Evolutionary conservation across 92 coral and sea anemone species (phyloP).

Genomic region (Umimayanthus chanpuru): DNA sequence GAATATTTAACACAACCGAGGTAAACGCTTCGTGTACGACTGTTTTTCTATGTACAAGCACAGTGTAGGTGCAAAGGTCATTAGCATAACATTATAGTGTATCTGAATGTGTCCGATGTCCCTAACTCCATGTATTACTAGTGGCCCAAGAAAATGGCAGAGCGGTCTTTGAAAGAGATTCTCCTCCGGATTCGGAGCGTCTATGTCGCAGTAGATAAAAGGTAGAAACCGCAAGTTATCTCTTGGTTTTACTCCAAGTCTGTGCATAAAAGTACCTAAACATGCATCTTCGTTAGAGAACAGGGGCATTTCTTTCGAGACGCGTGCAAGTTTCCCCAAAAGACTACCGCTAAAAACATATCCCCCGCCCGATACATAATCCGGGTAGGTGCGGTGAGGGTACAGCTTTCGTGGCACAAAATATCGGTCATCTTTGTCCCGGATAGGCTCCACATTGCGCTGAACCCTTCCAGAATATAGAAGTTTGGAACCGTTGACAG

Average conservation of each 20-base stretch:
- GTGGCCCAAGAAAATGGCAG: conserved; percentile 76
- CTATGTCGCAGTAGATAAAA: conserved; percentile 62
- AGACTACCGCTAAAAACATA: conserved; percentile 78
- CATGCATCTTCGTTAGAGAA: conserved; percentile 87
- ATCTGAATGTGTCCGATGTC: conserved; percentile 65
- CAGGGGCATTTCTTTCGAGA: conserved; percentile 52
- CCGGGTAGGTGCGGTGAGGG: conserved; percentile 49
- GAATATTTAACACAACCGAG: neutral
- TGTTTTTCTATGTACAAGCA: conserved; percentile 58
- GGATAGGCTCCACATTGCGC: conserved; percentile 58
- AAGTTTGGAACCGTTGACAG: conserved; percentile 53
- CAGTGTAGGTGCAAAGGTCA: conserved; percentile 72
- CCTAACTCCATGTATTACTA: conserved; percentile 68
- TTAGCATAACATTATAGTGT: conserved; percentile 69
- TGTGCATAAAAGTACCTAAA: conserved; percentile 70
- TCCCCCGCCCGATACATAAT: conserved; percentile 85
- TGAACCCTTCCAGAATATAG: conserved; percentile 80
- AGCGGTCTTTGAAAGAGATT: conserved; percentile 62
- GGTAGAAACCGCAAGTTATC: conserved; percentile 67
- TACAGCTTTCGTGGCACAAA: conserved; percentile 60
- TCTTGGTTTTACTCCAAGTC: conserved; percentile 52
- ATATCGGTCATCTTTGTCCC: conserved; percentile 67
- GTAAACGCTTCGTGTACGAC: conserved; percentile 8
- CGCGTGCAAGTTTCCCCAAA: conserved; percentile 52
- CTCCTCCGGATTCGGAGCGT: conserved; percentile 15